Evolutionary conservation across 2,797 vertebrate genomes (phyloP).

Genomic region (Lophotriccus pileatus): DNA sequence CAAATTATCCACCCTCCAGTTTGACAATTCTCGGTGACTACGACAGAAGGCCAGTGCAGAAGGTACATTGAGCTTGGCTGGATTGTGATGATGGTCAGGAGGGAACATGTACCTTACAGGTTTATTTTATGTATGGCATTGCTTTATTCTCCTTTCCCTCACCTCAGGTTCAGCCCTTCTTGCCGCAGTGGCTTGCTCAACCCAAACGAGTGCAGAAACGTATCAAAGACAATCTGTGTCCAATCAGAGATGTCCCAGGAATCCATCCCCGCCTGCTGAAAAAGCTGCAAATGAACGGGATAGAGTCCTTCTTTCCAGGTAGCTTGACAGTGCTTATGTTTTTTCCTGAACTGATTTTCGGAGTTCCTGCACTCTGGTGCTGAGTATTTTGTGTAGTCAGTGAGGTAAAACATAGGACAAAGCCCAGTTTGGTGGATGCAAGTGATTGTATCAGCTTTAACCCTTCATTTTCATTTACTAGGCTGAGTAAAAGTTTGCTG

Average conservation of each 20-base stretch:
- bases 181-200: conserved; percentile 89
- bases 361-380: neutral
- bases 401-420: neutral
- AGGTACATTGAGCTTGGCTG: conserved; percentile 72
- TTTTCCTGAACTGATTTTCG: neutral
- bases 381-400: neutral
- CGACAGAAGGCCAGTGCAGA: conserved; percentile 74
- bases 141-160: neutral
- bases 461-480: neutral
- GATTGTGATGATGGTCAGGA: neutral
- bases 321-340: neutral
- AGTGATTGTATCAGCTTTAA: neutral
- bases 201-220: conserved; percentile 82
- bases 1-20: neutral
- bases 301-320: conserved; percentile 91
- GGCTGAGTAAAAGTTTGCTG: neutral
- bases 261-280: conserved; percentile 80
- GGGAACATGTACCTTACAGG: neutral
- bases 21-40: conserved; percentile 82
- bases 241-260: conserved; percentile 73
- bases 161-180: conserved; percentile 83
- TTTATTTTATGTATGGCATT: neutral
- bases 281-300: conserved; percentile 81
- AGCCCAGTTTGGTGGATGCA: neutral
- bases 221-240: conserved; percentile 82